These are phyloP conservation scores for Mystacides longicornis DNA, from an alignment of 2,888 invertebrate species.

Conservation along the genomic window DNA sequence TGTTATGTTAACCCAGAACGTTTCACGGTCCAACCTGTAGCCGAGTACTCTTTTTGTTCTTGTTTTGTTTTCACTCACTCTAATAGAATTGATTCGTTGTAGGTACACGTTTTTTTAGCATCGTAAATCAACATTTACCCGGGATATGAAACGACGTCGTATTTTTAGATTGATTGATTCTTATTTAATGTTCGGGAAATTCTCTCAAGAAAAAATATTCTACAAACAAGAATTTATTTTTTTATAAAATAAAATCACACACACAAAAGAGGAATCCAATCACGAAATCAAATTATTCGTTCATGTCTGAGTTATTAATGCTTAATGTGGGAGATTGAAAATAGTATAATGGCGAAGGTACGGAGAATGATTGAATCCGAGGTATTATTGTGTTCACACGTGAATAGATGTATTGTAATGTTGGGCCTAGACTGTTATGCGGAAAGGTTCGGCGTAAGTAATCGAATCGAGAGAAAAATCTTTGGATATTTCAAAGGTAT, in stretches of 20 bases:
- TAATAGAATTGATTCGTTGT: not conserved
- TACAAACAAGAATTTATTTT: not conserved
- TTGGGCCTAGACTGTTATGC: no score
- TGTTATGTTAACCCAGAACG: no score
- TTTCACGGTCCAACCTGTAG: no score
- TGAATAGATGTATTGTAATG: conserved; percentile 23
- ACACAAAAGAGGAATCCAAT: conserved; percentile 23
- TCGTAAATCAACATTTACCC: not conserved
- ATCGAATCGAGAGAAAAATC: no score
- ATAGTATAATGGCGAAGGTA: no score
- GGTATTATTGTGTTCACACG: conserved; percentile 24
- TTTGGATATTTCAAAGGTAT: no score
- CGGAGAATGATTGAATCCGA: no score
- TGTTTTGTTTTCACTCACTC: not conserved
- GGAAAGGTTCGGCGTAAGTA: no score
- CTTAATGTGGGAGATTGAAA: conserved; percentile 15
- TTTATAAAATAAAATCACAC: conserved; percentile 15
- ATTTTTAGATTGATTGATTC: not conserved
- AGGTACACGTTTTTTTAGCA: not conserved
- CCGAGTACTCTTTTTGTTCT: not conserved
- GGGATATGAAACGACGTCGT: not conserved
- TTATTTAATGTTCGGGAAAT: not conserved
- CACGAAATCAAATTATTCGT: conserved; percentile 26
- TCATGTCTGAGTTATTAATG: conserved; percentile 17
- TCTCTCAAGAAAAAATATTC: not conserved